phyloP scores from a whole-genome alignment of 1,140 invertebrate species.

The Lasioglossum baleicum region DNA sequence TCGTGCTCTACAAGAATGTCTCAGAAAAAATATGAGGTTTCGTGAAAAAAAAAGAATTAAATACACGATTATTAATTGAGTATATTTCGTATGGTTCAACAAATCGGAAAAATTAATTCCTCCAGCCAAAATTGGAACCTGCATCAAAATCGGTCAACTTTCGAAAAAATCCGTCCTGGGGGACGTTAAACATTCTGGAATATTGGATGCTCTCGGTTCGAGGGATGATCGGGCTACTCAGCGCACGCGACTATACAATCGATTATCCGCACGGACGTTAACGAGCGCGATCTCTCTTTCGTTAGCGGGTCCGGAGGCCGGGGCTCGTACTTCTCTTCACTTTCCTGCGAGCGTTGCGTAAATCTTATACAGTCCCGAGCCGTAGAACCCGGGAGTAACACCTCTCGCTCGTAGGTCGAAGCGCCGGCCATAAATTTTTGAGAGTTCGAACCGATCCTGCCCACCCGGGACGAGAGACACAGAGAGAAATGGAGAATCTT shows the following conservation, averaged over 20 bases:
- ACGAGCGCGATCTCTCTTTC: conserved; percentile 64
- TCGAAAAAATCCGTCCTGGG: no score
- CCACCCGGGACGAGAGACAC: conserved; percentile 68
- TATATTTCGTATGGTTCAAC: no score
- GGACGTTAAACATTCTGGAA: no score
- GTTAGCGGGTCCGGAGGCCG: conserved; percentile 47
- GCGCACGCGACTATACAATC: conserved; percentile 40
- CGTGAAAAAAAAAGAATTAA: no score
- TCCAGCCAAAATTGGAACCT: no score
- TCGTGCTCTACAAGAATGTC: no score
- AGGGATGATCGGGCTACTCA: background rate
- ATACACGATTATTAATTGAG: no score
- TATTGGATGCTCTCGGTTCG: no score
- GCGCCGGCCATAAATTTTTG: conserved; percentile 79
- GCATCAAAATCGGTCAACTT: no score
- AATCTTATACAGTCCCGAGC: conserved; percentile 68
- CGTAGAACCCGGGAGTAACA: conserved; percentile 66
- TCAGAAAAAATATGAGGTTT: no score
- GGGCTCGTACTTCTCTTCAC: conserved; percentile 42
- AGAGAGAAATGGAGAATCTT: background rate
- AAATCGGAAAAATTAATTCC: no score
- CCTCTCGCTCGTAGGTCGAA: conserved; percentile 69
- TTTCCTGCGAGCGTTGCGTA: conserved; percentile 70
- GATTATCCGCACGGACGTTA: conserved; percentile 61
- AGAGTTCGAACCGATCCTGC: conserved; percentile 69